These are phyloP conservation scores for Ectobius pallidus DNA, from an alignment of 2,888 invertebrate genomes.

Conservation along the genomic window DNA sequence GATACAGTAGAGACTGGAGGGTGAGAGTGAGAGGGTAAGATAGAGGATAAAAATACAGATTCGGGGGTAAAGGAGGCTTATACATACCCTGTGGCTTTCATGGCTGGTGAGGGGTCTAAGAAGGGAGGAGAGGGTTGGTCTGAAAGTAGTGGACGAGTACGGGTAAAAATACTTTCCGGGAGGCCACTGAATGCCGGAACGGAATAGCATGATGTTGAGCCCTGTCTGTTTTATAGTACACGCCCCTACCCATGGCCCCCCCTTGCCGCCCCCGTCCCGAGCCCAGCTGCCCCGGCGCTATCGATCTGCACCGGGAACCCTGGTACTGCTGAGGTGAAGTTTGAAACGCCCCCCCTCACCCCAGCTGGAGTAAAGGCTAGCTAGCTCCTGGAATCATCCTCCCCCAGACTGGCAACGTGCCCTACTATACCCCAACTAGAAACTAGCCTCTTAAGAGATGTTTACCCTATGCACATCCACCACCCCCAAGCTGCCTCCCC, in stretches of 20 bases:
- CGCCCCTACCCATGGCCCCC: not conserved
- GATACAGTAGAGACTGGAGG: not conserved
- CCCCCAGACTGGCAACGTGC: conserved; percentile 23
- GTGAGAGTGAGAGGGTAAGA: not conserved
- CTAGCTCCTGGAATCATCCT: conserved; percentile 12
- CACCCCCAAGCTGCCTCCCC: not conserved
- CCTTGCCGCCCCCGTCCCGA: not conserved
- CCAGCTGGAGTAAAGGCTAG: conserved; percentile 7
- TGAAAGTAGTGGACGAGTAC: not conserved
- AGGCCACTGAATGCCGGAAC: not conserved
- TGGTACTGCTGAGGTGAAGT: not conserved
- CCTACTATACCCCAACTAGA: not conserved
- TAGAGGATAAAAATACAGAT: not conserved
- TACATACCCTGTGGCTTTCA: too few species aligned
- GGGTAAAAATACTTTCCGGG: not conserved
- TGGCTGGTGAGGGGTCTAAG: not conserved
- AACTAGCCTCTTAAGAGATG: not conserved
- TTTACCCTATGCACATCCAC: not conserved
- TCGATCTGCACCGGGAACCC: conserved; percentile 13
- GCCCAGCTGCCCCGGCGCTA: conserved; percentile 11
- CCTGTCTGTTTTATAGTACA: conserved; percentile 5
- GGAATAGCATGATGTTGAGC: not conserved
- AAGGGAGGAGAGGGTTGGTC: not conserved
- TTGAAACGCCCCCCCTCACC: not conserved
- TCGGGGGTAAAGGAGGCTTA: too few species aligned